Evolutionary conservation across 1,140 invertebrate species (phyloP), one percentile per base, ranked within the genome.

Genomic region (Helicoverpa armigera): DNA sequence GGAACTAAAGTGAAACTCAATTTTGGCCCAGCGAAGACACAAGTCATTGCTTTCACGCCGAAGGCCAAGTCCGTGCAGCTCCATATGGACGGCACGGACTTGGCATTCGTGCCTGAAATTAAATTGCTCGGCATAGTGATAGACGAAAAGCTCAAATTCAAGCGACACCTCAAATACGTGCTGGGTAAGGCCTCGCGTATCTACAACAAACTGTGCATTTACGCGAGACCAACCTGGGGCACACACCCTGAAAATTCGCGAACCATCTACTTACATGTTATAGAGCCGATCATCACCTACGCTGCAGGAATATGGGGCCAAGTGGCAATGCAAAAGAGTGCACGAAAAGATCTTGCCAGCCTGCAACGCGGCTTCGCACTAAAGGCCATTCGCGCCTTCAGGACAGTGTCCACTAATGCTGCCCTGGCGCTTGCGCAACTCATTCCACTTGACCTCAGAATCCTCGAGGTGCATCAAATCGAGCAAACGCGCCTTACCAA

Each of bases 1-100:
- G 86, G 85, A 0, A 29, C 12, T 0, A 5, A 14, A 4, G 73
- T 75, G 0, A 87, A 85, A 72, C 43, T 87, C 2, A 31, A 16
- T 0, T 85, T 87, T 48, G 78, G 81, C 13, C 81, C 83, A 0
- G 12, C 48, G 0, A 87, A 87, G 63, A 85, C 86, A 1, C 23
- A 82, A 23, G 12, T 61, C 0, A 82, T 86, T 0, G 48, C 72
- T 0, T 82, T 87, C 51, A 85, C 86, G 0, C 67, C 53, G 0
- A 80, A 80, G 58, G 69, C 81, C 0, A 53, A 56, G 29, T 14
- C 54, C 1, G 50, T 31, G 29, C 23, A 58, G 56, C 35, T 69
- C 23, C n/a, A 10, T 13, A 69, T 69, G 65, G 48, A 31, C 43
- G 65, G 65, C 23, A 18, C n/a, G 12, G 14, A 12, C 13, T 14